Conservation (phyloP, 2,797 vertebrate species). For the Spondyliosoma cantharus region DNA sequence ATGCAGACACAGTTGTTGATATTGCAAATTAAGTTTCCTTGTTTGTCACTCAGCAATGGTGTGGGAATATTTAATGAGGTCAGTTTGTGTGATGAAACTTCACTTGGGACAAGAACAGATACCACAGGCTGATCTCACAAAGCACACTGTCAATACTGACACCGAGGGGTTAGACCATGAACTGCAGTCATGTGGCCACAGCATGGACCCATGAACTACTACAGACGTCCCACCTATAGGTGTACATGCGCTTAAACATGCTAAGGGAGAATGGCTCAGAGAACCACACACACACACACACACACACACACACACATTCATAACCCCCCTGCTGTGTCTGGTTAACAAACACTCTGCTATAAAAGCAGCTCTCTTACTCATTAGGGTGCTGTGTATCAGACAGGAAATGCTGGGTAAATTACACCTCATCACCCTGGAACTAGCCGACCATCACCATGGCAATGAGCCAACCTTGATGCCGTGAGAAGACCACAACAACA, state of each 20-base stretch:
- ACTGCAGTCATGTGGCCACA: constrained; percentile 69
- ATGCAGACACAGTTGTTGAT: constrained; percentile 27
- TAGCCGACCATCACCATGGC: constrained; percentile 76
- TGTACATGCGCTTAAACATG: constrained; percentile 31
- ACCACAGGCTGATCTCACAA: constrained; percentile 33
- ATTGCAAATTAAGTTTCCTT: constrained; percentile 19
- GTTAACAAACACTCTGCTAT: constrained; percentile 77
- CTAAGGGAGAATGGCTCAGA: constrained; percentile 27
- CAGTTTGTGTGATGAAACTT: constrained; percentile 39
- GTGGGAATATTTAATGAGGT: constrained; percentile 31
- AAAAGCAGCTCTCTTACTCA: constrained; percentile 78
- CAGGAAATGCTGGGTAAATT: constrained; percentile 85
- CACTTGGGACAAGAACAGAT: constrained; percentile 25
- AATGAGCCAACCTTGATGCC: constrained; percentile 72
- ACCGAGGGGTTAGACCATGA: constrained; percentile 78
- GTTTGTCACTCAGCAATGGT: constrained; percentile 26
- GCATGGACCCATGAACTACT: constrained; percentile 9
- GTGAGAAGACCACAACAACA: constrained; percentile 69
- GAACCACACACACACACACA: constrained; percentile 26
- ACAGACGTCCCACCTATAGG: constrained; percentile 51
- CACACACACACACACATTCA: constrained; percentile 27
- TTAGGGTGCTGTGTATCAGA: constrained; percentile 80
- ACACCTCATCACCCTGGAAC: constrained; percentile 80
- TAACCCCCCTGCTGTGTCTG: constrained; percentile 56
- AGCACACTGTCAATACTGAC: constrained; percentile 83